These are phyloP conservation scores for Dione vanillae DNA, from an alignment of 2,888 invertebrate genomes.

Conservation along the genomic window DNA sequence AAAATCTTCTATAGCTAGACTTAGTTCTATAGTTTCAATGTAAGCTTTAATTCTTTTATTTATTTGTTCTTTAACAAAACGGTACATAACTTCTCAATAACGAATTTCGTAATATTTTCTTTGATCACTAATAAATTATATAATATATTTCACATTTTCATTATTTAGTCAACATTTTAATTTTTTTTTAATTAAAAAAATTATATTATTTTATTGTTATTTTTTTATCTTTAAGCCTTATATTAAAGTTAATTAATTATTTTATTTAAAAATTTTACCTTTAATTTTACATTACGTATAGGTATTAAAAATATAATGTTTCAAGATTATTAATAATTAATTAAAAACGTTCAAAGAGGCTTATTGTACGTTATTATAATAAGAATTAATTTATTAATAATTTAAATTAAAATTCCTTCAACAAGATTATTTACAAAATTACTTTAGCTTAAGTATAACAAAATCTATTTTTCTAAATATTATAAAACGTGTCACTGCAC, in stretches of 20 bases:
- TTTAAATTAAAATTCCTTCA: too few species aligned
- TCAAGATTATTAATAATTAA: background rate
- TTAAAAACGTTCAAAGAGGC: background rate
- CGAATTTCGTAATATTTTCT: background rate
- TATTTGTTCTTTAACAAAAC: background rate
- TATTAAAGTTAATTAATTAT: too few species aligned
- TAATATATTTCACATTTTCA: too few species aligned
- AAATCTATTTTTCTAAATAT: conserved; percentile 20
- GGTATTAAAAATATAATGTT: background rate
- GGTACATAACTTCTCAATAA: background rate
- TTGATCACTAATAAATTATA: background rate
- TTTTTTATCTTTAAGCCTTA: too few species aligned
- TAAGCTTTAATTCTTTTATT: conserved; percentile 5
- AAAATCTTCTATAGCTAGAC: conserved; percentile 4
- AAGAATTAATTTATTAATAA: too few species aligned
- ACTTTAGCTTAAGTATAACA: conserved; percentile 1
- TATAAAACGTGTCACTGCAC: conserved; percentile 21
- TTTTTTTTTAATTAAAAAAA: too few species aligned
- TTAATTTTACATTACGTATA: background rate
- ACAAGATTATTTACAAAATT: background rate
- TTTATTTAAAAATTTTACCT: background rate
- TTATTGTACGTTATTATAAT: too few species aligned
- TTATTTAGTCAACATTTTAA: too few species aligned
- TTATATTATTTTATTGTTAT: too few species aligned
- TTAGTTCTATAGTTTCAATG: background rate